Evolutionary conservation across 2,888 invertebrate species (phyloP), one percentile per base, ranked within the genome.

Genomic region (Tuta absoluta): DNA sequence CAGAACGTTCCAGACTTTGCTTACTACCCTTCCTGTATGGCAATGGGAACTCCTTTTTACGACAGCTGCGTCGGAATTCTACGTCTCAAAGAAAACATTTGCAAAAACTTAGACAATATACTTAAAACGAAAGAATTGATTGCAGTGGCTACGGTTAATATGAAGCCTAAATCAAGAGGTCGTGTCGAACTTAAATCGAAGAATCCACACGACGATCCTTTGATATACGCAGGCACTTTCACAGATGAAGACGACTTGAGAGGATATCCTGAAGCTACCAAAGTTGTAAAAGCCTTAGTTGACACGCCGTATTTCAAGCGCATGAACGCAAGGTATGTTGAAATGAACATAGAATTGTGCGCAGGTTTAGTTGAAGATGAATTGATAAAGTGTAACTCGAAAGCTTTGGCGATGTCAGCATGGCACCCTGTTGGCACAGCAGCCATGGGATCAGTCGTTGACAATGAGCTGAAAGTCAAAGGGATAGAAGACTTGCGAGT

Each of bases 341-440:
- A 86, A 41, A 66, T 86, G 0, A 70, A 73, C 1, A 66, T 84
- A 23, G 73, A 77, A 0, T 72, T 67, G 4, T 90, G 90, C 68
- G 67, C 71, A 1, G 70, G 74, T 67, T 45, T 86, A 70, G 11
- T 19, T 0, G 73, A 64, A 0, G 75, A 74, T 21, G 89, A 88
- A 5, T 84, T 84, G 72, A 82, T 92, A 80, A 86, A 78, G 62
- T 94, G 94, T 71, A 73, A 71, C 14, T 77, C 87, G 1, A 74
- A 61, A 45, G 76, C 78, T 24, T 74, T 80, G 69, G 87, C 80
- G 14, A 82, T 78, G 72, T 77, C 89, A 0, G 89, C 89, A 14
- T 89, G 88, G 88, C 90, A 90, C 68, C 75, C 89, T 0, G 89
- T 80, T 7, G 90, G 90, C 0, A 87, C 89, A 0, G 82, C 84